phyloP scores from a whole-genome alignment of 2,888 invertebrate species.

The Trissoscelio sp. region DNA sequence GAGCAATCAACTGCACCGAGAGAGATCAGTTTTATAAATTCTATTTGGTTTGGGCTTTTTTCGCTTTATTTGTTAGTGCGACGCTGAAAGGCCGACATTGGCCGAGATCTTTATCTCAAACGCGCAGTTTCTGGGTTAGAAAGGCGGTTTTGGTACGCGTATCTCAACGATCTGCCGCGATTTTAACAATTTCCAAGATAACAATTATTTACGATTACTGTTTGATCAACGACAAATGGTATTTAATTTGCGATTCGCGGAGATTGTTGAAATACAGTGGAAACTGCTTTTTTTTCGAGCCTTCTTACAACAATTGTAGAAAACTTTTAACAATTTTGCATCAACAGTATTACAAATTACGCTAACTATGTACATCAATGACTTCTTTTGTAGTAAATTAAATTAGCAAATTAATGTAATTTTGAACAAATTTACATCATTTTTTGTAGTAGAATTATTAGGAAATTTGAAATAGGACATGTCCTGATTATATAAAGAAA shows the following conservation, averaged over 20 bases:
- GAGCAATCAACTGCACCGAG: constrained; percentile 8
- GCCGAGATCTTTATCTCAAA: constrained; percentile 43
- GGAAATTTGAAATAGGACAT: no score
- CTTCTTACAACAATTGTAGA: constrained; percentile 33
- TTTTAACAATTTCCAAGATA: constrained; percentile 42
- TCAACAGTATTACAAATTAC: constrained; percentile 51
- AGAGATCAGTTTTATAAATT: constrained; percentile 23
- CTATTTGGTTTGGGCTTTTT: constrained; percentile 12
- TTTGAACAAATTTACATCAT: neutral
- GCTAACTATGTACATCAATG: constrained; percentile 33
- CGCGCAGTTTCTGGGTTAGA: constrained; percentile 53
- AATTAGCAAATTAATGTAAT: no score
- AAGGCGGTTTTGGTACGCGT: constrained; percentile 22
- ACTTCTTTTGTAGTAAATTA: no score
- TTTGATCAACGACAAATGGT: constrained; percentile 2
- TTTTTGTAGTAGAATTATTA: no score
- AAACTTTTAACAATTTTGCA: constrained; percentile 43
- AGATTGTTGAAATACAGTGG: constrained; percentile 22
- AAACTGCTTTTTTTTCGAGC: constrained; percentile 4
- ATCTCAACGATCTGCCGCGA: constrained; percentile 30
- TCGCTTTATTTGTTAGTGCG: constrained; percentile 2
- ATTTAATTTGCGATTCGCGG: neutral
- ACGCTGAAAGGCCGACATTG: constrained; percentile 10
- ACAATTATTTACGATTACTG: constrained; percentile 30
- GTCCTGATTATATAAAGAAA: no score